These are phyloP conservation scores for Zeus faber DNA, from an alignment of 2,113 vertebrate genomes.

Conservation along the genomic window DNA sequence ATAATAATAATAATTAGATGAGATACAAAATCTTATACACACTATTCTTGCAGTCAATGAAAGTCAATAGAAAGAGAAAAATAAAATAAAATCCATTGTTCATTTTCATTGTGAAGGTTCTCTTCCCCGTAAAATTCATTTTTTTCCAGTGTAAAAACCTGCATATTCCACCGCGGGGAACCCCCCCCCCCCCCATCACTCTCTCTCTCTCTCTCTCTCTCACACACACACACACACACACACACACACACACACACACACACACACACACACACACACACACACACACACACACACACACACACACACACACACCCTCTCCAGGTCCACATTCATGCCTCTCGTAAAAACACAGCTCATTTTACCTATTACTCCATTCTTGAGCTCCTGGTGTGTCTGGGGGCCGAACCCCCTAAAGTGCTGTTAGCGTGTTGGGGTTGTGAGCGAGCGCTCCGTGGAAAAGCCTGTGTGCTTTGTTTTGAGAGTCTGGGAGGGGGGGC, in stretches of 20 bases:
- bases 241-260: slow-evolving; percentile 8
- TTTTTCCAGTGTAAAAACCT: too few relatives aligned
- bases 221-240: slow-evolving; percentile 11
- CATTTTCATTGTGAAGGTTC: too few relatives aligned
- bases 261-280: too few relatives aligned
- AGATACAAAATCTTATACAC: too few relatives aligned
- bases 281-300: background rate
- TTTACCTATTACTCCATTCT: slow-evolving; percentile 5
- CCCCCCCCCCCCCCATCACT: too few relatives aligned
- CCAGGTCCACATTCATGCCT: background rate
- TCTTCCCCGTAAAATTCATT: too few relatives aligned
- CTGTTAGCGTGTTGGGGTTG: slow-evolving; percentile 26
- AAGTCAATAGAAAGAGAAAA: too few relatives aligned
- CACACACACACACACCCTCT: background rate
- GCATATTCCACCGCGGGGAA: too few relatives aligned
- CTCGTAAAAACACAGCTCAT: slow-evolving; percentile 26
- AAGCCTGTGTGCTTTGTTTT: slow-evolving; percentile 22
- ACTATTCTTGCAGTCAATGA: too few relatives aligned
- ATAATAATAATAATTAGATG: too few relatives aligned
- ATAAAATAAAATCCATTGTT: too few relatives aligned
- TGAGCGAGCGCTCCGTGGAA: slow-evolving; percentile 35
- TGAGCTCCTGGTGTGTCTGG: slow-evolving; percentile 13
- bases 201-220: slow-evolving; percentile 14
- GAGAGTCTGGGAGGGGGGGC: slow-evolving; percentile 16
- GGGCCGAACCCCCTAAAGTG: slow-evolving; percentile 18